phyloP scores from a whole-genome alignment of 2,888 invertebrate species.

The Drosophila affinis region DNA sequence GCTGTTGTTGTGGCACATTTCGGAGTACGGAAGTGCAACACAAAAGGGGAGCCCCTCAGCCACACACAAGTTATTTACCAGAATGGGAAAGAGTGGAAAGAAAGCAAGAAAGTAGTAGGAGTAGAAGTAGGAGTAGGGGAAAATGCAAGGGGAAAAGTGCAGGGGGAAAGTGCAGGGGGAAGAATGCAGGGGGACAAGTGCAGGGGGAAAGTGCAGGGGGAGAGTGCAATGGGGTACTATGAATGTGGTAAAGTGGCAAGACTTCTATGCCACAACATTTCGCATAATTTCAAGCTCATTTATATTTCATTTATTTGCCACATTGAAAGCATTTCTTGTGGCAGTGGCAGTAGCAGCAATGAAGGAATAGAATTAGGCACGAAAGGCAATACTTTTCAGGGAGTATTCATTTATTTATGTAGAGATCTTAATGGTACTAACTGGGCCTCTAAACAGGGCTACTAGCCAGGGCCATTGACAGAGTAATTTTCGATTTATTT shows the following conservation, averaged over 20 bases:
- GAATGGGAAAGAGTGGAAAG: constrained; percentile 5
- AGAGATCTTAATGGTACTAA: too few relatives aligned
- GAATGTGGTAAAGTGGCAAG: background rate
- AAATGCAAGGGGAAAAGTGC: too few relatives aligned
- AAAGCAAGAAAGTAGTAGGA: background rate
- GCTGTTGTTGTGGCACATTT: constrained; percentile 51
- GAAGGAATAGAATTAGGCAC: background rate
- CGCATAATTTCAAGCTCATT: constrained; percentile 40
- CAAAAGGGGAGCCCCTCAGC: constrained; percentile 43
- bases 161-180: background rate
- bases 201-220: background rate
- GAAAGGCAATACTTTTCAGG: background rate
- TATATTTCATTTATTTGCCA: constrained; percentile 49
- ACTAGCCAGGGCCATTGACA: too few relatives aligned
- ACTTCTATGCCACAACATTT: constrained; percentile 13
- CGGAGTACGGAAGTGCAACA: constrained; percentile 70
- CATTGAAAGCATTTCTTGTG: background rate
- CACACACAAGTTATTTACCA: constrained; percentile 55
- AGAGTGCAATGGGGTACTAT: background rate
- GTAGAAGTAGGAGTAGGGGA: too few relatives aligned
- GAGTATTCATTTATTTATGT: too few relatives aligned
- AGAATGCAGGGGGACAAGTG: too few relatives aligned
- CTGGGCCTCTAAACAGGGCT: too few relatives aligned
- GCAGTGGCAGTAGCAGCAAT: background rate
- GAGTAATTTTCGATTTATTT: too few relatives aligned